Percentiles rank a stretch among this genome's conserved stretches.
These are phyloP conservation scores for Drosophila rellima DNA, from an alignment of 2,888 invertebrate species.

Conservation along the genomic window DNA sequence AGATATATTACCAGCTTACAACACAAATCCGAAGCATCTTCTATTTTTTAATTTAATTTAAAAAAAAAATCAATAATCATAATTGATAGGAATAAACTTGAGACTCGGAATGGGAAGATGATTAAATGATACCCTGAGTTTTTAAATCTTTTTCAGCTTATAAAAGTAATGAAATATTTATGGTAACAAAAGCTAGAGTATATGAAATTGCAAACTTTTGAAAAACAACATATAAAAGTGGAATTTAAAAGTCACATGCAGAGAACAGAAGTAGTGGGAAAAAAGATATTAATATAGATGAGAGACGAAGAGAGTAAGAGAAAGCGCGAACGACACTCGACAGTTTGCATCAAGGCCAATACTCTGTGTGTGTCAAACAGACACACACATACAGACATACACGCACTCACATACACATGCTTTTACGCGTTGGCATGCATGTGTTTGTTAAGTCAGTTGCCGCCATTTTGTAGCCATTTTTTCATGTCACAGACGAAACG, in stretches of 20 bases:
- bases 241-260: conserved; percentile 67
- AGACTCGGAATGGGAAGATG: neutral
- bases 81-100: neutral
- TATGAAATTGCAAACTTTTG: conserved; percentile 50
- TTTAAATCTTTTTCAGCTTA: neutral
- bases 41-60: neutral
- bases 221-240: conserved; percentile 52
- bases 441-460: conserved; percentile 75
- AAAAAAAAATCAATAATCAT: too few relatives aligned
- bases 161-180: conserved; percentile 15
- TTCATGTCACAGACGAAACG: conserved; percentile 70
- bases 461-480: conserved; percentile 78
- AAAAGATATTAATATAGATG: neutral
- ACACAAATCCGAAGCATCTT: neutral
- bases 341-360: conserved; percentile 69
- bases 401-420: conserved; percentile 1
- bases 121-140: neutral
- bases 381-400: conserved; percentile 12
- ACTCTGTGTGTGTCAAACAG: conserved; percentile 41
- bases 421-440: conserved; percentile 30
- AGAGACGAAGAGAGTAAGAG: conserved; percentile 4
- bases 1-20: neutral
- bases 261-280: conserved; percentile 4
- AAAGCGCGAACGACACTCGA: conserved; percentile 53
- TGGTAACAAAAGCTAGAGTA: conserved; percentile 23